Evolutionary conservation across 2,888 invertebrate genomes (phyloP), one percentile per base, ranked within the genome.

Genomic region (Copidosoma aretas): DNA sequence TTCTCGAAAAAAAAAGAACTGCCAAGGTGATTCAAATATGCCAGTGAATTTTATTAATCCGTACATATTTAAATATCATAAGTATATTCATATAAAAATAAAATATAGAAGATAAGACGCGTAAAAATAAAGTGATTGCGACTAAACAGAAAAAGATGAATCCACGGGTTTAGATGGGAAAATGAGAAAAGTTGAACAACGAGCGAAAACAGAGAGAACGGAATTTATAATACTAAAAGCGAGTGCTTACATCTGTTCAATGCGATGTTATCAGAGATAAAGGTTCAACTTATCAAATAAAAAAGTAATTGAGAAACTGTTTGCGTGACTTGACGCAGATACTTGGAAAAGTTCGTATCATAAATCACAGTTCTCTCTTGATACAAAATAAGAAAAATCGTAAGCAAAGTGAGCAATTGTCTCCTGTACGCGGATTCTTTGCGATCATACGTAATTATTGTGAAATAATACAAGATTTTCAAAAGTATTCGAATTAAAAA

Each of bases 21-120:
- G 82, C 83, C 83, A 83, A 80, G 80, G 80, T 81, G 80, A 82
- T 83, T 81, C 78, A 82, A 80, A 81, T 73, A 78, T 83, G 83
- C 83, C 83, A 82, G 82, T 80, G 83, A 82, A 83, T 83, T 83
- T 83, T 81, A 80, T 82, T 82, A 82, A 72, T 83, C 77, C 77
- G 79, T 67, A 69, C 49, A 60, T 64, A 67, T 62, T 71, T 63
- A 66, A 66, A 71, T 82, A 83, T 82, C 81, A 81, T 78, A 82
- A 83, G 81, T 80, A 79, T 68, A 66, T 68, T 61, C 63, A 71
- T 68, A 66, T 63, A 71, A 67, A 60, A 62, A 73, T 78, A 79
- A 77, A 73, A 62, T 63, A 59, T 71, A 77, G 73, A 73, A 66
- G 71, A 73, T 24, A 24, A 63, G 19, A 39, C 64, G 71, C 43